A percentile compares a stretch with the other conserved stretches of the same genome.
Conservation (phyloP, 64 coral and sea anemone species). For the Trachythela sp. region DNA sequence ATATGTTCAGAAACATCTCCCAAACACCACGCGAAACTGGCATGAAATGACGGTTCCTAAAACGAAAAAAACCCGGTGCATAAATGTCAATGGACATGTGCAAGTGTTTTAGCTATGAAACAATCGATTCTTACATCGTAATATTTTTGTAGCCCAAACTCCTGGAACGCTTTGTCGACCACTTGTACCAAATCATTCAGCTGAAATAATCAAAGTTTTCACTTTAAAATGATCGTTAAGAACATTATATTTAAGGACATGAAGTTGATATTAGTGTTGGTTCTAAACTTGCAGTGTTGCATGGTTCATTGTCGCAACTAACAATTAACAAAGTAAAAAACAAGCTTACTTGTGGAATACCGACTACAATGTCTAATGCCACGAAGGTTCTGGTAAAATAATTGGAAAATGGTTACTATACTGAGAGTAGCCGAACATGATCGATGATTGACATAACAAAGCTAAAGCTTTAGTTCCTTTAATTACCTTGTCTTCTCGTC, state of each 20-base stretch:
- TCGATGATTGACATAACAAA: no score
- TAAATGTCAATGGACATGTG: not conserved
- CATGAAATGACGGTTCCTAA: slow-evolving; percentile 13
- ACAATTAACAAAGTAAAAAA: not conserved
- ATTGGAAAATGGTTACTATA: no score
- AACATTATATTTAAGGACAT: no score
- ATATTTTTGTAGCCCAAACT: not conserved
- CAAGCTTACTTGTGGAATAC: not conserved
- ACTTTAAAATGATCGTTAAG: no score
- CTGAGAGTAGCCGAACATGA: no score
- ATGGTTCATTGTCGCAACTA: no score
- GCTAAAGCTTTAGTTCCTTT: no score
- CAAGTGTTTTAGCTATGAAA: not conserved
- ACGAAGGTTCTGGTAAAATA: not conserved
- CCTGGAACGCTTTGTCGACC: not conserved
- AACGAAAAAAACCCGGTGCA: not conserved
- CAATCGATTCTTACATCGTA: not conserved
- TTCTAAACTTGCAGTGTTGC: no score
- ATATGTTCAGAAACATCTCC: not conserved
- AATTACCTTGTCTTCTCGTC: slow-evolving; percentile 79
- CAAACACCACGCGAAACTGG: not conserved
- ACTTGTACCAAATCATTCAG: not conserved
- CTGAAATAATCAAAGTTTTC: not conserved
- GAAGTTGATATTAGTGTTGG: no score
- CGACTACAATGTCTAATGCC: not conserved